Evolutionary conservation across 2,113 vertebrate species (phyloP).

Genomic region (Chiloscyllium plagiosum): DNA sequence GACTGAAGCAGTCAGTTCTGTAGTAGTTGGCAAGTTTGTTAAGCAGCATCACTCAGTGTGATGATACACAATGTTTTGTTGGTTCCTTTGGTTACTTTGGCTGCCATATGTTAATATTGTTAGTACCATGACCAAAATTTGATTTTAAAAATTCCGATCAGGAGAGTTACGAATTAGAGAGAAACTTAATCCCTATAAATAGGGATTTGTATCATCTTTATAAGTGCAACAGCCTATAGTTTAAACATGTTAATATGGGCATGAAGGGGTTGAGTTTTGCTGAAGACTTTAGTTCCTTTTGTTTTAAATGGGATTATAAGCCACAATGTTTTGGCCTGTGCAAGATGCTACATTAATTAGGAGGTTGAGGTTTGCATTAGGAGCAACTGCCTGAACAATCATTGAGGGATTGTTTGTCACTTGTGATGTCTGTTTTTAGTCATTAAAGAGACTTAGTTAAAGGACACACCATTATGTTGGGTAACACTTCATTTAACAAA

Average conservation of each 20-base stretch:
- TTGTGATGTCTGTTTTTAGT: too few relatives aligned
- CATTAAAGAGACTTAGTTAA: too few relatives aligned
- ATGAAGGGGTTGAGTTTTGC: neutral
- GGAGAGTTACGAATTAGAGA: neutral
- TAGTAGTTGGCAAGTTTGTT: neutral
- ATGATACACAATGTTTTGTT: neutral
- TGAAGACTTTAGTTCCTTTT: too few relatives aligned
- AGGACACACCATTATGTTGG: too few relatives aligned
- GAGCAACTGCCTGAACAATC: too few relatives aligned
- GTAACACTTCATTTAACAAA: too few relatives aligned
- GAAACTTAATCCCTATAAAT: neutral
- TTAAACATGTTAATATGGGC: neutral
- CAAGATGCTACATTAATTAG: too few relatives aligned
- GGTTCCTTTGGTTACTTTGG: neutral
- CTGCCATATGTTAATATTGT: neutral
- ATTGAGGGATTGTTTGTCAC: too few relatives aligned
- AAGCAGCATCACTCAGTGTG: neutral
- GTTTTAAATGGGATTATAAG: too few relatives aligned
- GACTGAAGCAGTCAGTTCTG: neutral
- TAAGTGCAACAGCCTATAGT: neutral
- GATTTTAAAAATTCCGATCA: neutral
- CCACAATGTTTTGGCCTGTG: too few relatives aligned
- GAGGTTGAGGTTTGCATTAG: too few relatives aligned
- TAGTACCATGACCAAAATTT: neutral
- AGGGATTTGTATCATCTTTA: neutral